Base-by-base conservation (phyloP, 2,113 vertebrate genomes). In the Illadopsis cleaveri region DNA sequence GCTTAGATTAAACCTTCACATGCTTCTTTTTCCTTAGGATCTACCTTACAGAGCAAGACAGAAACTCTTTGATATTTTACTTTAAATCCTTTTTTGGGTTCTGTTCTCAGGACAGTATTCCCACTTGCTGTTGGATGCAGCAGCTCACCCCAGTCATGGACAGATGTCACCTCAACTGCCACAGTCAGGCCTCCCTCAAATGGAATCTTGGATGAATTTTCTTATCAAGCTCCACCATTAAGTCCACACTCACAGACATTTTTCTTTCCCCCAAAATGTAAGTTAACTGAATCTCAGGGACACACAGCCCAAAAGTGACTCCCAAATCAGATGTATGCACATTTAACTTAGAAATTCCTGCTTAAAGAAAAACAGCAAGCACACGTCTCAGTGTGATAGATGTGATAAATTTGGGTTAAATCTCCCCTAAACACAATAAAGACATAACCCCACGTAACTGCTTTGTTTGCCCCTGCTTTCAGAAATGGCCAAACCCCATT, bases 371-470 rank as follows among this genome's bases (percentile, higher is more conserved):
- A 65, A 5, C 19, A 31, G 16, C 42, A 81, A 65, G n/a, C 2
- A 37, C 11, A 7, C 0, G 1, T 44, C 42, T 75, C 4, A 4
- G 4, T 10, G 42, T 31, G 37, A 35, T 1, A 42, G 11, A 30
- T 23, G 22, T 2, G 38, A 61, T 7, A 20, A 42, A 48, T 38
- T n/a, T 6, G 45, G 9, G 25, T 37, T 45, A 35, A 75, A 38
- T 1, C 3, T 13, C 4, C 6, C 7, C 11, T 27, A 64, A 85
- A 28, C 4, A 37, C 12, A 48, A 23, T 14, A 22, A 31, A 47
- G 45, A 27, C 27, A 57, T 8, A 80, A 64, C 13, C 4, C 7
- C 15, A n/a, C 11, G 7, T 9, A 65, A 56, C 27, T 23, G 15
- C n/a, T 60, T 53, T 1, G 1, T 66, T 62, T 51, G 17, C 12